Evolutionary conservation across 64 coral and sea anemone genomes (phyloP), one percentile per base, ranked within the genome.

Genomic region (Stichodactyla mertensii): DNA sequence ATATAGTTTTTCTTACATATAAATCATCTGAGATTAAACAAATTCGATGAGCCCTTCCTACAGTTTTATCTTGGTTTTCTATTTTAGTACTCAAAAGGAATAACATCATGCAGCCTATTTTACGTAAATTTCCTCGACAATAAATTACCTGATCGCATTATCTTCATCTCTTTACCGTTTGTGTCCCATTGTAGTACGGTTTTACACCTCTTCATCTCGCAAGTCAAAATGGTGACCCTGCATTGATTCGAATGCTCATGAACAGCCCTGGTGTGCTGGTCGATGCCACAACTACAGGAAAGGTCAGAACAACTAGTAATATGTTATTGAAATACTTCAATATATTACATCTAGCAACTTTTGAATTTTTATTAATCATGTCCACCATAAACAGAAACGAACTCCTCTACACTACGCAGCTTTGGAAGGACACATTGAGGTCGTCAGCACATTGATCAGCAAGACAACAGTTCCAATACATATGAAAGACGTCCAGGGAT

Each of bases 391-490:
- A 1, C 16, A 98, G 95, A 87, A 92, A 20, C 85, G 92, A 2
- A 89, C 89, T 64, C 89, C 95, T 19, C 62, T 98, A 7, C 95
- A 98, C 56, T 78, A 94, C 61, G 95, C 95, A 8, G 87, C 95
- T 23, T 26, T 87, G 15, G 89, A 88, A 79, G 95, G 95, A 57
- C 95, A 98, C 88, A 89, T 86, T 28, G 92, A 98, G 70, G 90
- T 92, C 2, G 95, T 92, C 61, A 94, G 95, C 82, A 87, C 92
- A 19, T 83, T 98, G 45, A 94, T 98, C 23, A 98, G 95, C 82
- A 98, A 98, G 79, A 81, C 88, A 51, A 59, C 92, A 1, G 23
- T 31, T 8, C 88, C 91, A 52, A 77, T 98, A 10, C 87, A 92
- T 55, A 79, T 80, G 16, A 87, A 83, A 51, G 95, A 98, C 20